phyloP scores from a whole-genome alignment of 2,113 vertebrate genomes.

The Montifringilla adamsi region DNA sequence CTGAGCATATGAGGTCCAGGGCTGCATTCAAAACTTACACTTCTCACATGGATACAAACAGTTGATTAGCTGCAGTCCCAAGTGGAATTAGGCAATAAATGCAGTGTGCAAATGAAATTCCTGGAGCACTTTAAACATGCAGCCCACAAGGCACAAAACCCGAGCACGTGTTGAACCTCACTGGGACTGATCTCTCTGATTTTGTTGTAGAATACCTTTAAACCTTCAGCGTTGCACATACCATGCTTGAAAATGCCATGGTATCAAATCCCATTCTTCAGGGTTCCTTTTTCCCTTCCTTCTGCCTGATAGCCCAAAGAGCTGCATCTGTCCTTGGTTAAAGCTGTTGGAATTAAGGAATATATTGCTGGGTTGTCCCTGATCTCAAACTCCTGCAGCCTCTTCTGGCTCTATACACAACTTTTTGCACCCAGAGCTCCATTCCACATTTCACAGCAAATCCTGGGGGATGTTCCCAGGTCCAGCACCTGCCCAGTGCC shows the following conservation, averaged over 20 bases:
- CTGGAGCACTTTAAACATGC: not conserved
- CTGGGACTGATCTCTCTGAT: not conserved
- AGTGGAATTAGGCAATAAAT: not conserved
- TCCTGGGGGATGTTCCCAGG: not conserved
- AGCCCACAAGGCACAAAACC: not conserved
- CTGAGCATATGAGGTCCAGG: not conserved
- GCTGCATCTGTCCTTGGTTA: fast-evolving
- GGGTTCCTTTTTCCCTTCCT: not conserved
- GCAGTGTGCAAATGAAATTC: not conserved
- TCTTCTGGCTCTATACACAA: not conserved
- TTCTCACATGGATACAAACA: not conserved
- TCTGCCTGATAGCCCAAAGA: not conserved
- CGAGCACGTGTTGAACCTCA: not conserved
- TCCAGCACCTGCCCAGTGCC: not conserved
- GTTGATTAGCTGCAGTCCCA: not conserved
- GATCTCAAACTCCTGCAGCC: not conserved
- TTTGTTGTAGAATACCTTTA: not conserved
- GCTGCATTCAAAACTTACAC: not conserved
- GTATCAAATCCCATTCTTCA: not conserved
- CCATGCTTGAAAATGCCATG: not conserved
- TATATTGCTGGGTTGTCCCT: not conserved
- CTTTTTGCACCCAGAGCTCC: not conserved
- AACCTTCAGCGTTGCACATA: not conserved
- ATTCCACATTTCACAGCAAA: not conserved
- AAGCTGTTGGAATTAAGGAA: not conserved